These are phyloP conservation scores for Psylliodes chrysocephalus DNA, from an alignment of 2,888 invertebrate genomes.

Conservation along the genomic window DNA sequence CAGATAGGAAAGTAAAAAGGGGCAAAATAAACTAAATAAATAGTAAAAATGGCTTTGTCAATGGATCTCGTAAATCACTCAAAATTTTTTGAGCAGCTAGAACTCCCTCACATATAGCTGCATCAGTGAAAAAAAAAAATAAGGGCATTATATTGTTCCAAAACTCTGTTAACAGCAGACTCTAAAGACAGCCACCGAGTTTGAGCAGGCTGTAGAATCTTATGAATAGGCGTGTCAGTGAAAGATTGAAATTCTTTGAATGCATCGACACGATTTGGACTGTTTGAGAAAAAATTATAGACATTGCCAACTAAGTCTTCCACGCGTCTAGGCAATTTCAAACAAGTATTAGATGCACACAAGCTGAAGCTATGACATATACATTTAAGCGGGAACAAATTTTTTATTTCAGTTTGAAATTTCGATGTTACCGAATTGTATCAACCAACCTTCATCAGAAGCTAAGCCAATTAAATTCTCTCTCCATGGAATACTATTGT, in stretches of 20 bases:
- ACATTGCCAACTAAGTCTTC: conserved; percentile 46
- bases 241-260: conserved; percentile 26
- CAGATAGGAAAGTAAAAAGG: too few relatives aligned
- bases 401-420: background rate
- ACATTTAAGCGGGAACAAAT: background rate
- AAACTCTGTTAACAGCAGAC: conserved; percentile 3
- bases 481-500: conserved; percentile 10
- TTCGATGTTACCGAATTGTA: background rate
- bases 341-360: conserved; percentile 37
- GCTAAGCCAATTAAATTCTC: conserved; percentile 29
- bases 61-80: background rate
- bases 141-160: conserved; percentile 15
- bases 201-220: conserved; percentile 8
- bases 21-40: conserved; percentile 31
- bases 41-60: conserved; percentile 11
- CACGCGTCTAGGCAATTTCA: conserved; percentile 44
- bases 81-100: background rate
- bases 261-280: conserved; percentile 40
- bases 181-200: conserved; percentile 14
- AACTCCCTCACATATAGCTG: background rate
- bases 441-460: conserved; percentile 14
- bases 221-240: background rate
- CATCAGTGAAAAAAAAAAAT: conserved; percentile 3
- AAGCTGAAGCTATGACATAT: too few relatives aligned
- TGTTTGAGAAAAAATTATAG: conserved; percentile 45